Percentiles rank a stretch among this genome's conserved stretches.
phyloP scores from a whole-genome alignment of 2,888 invertebrate genomes.

The Nomada ruficornis region DNA sequence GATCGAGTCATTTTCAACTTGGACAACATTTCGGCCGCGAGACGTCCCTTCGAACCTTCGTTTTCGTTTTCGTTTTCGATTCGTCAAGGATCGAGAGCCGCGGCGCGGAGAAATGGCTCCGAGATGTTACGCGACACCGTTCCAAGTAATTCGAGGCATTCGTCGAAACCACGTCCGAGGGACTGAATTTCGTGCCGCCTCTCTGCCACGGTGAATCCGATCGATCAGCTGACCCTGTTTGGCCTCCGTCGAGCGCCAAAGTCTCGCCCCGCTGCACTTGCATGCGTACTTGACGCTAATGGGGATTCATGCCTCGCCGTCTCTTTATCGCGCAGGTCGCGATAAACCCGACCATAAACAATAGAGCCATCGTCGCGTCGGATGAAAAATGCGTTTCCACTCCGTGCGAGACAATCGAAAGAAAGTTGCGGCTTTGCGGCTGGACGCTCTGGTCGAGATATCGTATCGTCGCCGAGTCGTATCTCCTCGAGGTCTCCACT shows the following conservation, averaged over 20 bases:
- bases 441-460: too few relatives aligned
- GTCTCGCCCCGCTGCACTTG: too few relatives aligned
- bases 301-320: too few relatives aligned
- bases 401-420: conserved; percentile 40
- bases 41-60: too few relatives aligned
- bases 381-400: conserved; percentile 10
- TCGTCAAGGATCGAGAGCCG: neutral
- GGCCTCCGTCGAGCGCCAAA: conserved; percentile 26
- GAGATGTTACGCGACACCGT: conserved; percentile 13
- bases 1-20: too few relatives aligned
- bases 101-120: neutral
- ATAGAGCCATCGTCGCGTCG: too few relatives aligned
- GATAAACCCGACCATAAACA: too few relatives aligned
- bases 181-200: conserved; percentile 52
- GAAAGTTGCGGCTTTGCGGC: conserved; percentile 42
- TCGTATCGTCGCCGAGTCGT: neutral
- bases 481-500: conserved; percentile 35
- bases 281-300: too few relatives aligned
- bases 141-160: conserved; percentile 27
- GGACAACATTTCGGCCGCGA: neutral
- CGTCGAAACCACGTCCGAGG: conserved; percentile 25
- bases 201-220: conserved; percentile 32
- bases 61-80: neutral
- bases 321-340: too few relatives aligned
- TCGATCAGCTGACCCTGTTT: conserved; percentile 63